Conservation (phyloP, 2,113 vertebrate species). For the Thalassoma bifasciatum region DNA sequence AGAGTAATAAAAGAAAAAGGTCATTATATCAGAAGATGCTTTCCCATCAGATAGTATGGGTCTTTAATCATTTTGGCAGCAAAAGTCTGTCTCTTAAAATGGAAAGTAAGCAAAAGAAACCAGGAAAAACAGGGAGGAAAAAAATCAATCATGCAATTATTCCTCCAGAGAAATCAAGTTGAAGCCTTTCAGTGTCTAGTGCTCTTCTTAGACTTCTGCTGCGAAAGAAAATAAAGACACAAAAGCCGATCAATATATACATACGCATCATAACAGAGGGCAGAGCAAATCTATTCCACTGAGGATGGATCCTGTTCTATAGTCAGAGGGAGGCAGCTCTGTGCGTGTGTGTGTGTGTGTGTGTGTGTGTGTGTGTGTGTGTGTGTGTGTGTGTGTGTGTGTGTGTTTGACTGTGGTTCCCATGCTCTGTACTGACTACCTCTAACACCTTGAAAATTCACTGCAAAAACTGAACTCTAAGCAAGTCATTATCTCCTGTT, state of each 20-base stretch:
- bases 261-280: not conserved
- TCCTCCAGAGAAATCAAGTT: no score
- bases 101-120: not conserved
- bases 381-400: no score
- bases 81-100: not conserved
- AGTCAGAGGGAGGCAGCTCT: constrained; percentile 2
- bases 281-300: not conserved
- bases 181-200: not conserved
- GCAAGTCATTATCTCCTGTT: no score
- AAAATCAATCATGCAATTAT: no score
- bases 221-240: not conserved
- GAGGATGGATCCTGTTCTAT: not conserved
- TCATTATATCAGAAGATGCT: constrained; percentile 8
- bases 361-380: no score
- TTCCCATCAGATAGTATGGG: not conserved
- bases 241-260: no score
- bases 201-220: not conserved
- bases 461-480: no score
- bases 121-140: no score
- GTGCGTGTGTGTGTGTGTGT: not conserved
- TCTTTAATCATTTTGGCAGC: not conserved
- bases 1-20: not conserved
- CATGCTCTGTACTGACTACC: no score
- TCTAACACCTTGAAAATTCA: no score
- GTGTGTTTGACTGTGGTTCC: no score